Conservation (phyloP, 2,888 invertebrate species). For the Steinernema carpocapsae region DNA sequence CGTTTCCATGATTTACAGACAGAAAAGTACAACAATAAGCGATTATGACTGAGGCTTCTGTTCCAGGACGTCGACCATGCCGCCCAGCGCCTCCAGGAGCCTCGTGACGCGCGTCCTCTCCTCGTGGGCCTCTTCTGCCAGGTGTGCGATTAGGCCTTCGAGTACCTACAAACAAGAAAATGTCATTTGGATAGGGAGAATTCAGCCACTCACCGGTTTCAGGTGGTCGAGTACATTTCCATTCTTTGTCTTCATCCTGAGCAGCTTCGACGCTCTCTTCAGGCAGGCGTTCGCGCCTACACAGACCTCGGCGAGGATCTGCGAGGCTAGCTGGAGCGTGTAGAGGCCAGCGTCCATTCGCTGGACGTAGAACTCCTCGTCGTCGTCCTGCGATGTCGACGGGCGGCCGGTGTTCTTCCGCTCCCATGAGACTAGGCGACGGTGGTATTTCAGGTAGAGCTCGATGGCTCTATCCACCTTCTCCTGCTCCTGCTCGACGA, state of each 20-base stretch:
- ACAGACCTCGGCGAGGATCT: conserved; percentile 75
- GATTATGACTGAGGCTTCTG: background rate
- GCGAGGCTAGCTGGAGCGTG: conserved; percentile 90
- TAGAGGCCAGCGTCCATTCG: conserved; percentile 92
- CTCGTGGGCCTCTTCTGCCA: conserved; percentile 47
- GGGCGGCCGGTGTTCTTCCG: conserved; percentile 45
- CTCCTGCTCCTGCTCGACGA: conserved; percentile 95
- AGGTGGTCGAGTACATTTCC: conserved; percentile 52
- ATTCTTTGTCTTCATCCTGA: conserved; percentile 61
- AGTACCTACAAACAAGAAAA: conserved; percentile 48
- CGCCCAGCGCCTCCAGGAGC: background rate
- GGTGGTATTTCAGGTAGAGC: conserved; percentile 84
- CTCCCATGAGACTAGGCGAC: background rate
- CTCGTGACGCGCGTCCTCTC: conserved; percentile 37
- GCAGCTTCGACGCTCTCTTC: conserved; percentile 55
- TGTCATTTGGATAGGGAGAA: background rate
- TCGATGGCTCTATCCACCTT: conserved; percentile 95
- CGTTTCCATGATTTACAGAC: background rate
- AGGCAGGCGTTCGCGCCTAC: conserved; percentile 67
- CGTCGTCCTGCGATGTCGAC: conserved; percentile 43
- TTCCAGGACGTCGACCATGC: conserved; percentile 17
- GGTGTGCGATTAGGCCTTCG: conserved; percentile 49
- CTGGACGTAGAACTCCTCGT: conserved; percentile 84
- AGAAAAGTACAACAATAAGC: background rate
- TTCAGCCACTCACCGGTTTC: conserved; percentile 47